These are phyloP conservation scores for Galerucella nymphaeae DNA, from an alignment of 2,888 invertebrate genomes.

Conservation along the genomic window DNA sequence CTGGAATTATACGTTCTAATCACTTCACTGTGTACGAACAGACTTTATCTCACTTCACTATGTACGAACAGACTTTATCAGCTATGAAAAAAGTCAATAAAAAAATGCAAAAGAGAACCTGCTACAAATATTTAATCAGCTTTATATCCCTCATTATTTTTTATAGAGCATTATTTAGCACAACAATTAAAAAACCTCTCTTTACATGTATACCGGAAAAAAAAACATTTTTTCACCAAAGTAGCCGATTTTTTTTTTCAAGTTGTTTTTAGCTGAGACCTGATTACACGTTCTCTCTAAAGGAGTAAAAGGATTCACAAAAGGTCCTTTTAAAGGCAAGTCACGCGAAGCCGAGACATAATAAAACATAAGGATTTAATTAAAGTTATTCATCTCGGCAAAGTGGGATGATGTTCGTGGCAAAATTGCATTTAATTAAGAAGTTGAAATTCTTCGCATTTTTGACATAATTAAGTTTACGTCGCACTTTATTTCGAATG, in stretches of 20 bases:
- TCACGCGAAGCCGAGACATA: slow-evolving; percentile 54
- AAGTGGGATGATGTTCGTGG: slow-evolving; percentile 62
- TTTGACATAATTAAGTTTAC: slow-evolving; percentile 66
- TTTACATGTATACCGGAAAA: neutral
- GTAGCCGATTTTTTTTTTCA: slow-evolving; percentile 13
- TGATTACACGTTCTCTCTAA: slow-evolving; percentile 41
- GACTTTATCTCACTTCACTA: no score
- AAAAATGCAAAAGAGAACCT: neutral
- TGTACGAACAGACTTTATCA: no score
- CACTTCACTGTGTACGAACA: no score
- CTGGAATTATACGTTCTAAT: no score
- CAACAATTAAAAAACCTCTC: slow-evolving; percentile 1
- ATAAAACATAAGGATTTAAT: slow-evolving; percentile 66
- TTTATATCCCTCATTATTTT: neutral
- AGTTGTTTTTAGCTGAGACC: slow-evolving; percentile 37
- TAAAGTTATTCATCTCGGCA: slow-evolving; percentile 67
- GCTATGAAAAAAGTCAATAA: neutral
- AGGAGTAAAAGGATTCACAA: slow-evolving; percentile 41
- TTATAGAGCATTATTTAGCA: slow-evolving; percentile 2
- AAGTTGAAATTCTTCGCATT: slow-evolving; percentile 65
- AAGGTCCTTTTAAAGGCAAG: slow-evolving; percentile 47
- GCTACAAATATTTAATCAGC: neutral
- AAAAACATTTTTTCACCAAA: slow-evolving; percentile 14
- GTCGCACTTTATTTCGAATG: slow-evolving; percentile 62
- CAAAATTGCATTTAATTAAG: slow-evolving; percentile 67